Evolutionary conservation across 2,113 vertebrate genomes (phyloP).

Genomic region (Lophotis ruficrista): DNA sequence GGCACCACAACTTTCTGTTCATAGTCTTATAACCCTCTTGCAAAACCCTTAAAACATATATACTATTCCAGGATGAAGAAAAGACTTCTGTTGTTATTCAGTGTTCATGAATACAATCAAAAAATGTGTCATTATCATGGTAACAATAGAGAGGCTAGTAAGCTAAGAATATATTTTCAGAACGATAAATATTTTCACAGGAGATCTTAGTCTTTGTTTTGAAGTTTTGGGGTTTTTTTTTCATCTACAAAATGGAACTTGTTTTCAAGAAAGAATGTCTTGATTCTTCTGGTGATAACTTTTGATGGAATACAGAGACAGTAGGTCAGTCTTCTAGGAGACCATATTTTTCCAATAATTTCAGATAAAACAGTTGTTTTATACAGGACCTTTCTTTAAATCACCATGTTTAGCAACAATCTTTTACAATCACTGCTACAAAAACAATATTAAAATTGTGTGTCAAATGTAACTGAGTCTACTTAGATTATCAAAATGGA

Average conservation of each 20-base stretch:
- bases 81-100: background rate
- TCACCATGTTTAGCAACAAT: background rate
- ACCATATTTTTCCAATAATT: background rate
- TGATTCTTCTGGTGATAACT: background rate
- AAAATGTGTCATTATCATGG: background rate
- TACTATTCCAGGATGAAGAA: background rate
- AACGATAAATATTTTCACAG: background rate
- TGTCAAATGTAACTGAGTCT: background rate
- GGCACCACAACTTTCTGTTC: background rate
- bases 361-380: background rate
- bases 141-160: background rate
- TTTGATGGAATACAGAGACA: background rate
- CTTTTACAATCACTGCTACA: background rate
- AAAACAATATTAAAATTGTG: background rate
- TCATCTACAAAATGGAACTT: background rate
- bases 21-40: background rate
- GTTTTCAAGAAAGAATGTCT: background rate
- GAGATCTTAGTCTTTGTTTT: background rate
- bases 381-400: background rate
- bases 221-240: no score
- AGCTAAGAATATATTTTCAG: background rate
- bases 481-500: background rate
- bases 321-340: background rate
- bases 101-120: background rate
- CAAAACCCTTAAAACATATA: rapidly evolving